Evolutionary conservation across 2,888 invertebrate species (phyloP).

Genomic region (Epinotia bilunana): DNA sequence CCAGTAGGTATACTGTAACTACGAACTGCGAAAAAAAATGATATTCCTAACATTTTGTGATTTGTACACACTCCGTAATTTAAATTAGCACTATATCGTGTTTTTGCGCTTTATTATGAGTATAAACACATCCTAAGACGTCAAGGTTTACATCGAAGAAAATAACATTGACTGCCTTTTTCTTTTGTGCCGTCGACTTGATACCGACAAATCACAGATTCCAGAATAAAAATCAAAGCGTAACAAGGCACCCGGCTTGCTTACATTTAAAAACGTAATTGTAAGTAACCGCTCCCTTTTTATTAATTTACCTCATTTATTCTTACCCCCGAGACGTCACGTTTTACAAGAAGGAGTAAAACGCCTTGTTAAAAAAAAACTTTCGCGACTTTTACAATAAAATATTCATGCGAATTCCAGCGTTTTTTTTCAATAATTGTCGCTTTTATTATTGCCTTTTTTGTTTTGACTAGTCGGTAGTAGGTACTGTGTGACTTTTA

Average conservation of each 20-base stretch:
- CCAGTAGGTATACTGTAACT: no score
- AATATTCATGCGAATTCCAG: conserved; percentile 73
- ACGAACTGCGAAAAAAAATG: no score
- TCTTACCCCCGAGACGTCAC: conserved; percentile 66
- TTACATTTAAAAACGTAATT: conserved; percentile 84
- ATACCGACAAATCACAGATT: conserved; percentile 78
- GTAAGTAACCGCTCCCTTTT: conserved; percentile 82
- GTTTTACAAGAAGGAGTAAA: conserved; percentile 64
- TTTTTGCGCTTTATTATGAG: no score
- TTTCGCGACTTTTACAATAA: conserved; percentile 60
- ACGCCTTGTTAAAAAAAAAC: conserved; percentile 48
- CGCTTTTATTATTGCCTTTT: conserved; percentile 6
- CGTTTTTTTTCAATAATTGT: conserved; percentile 56
- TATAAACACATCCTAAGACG: background rate
- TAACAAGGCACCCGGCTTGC: conserved; percentile 76
- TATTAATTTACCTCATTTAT: conserved; percentile 83
- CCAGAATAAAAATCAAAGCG: conserved; percentile 81
- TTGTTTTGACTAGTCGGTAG: background rate
- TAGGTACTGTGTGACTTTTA: background rate
- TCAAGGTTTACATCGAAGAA: background rate
- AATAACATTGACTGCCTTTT: conserved; percentile 50
- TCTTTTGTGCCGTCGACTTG: conserved; percentile 44
- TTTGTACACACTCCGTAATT: no score
- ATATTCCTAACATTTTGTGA: no score
- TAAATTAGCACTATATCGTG: no score